Percentiles rank a stretch among this genome's conserved stretches.
phyloP scores from a whole-genome alignment of 2,888 invertebrate genomes.

The Amiota communis region DNA sequence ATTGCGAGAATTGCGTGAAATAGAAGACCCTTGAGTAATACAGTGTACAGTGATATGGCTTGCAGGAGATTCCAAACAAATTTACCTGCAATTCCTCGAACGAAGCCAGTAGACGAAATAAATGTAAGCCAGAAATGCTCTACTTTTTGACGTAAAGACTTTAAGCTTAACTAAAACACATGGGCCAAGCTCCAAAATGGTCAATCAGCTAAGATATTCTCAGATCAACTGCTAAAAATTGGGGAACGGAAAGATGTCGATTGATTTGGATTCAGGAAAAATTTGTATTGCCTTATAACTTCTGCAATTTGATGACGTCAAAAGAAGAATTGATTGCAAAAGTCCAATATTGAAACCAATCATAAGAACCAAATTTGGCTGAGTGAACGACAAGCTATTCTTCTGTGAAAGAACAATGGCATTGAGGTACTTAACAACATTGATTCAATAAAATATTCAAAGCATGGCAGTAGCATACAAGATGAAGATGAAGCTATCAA shows the following conservation, averaged over 20 bases:
- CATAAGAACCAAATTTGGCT: slow-evolving; percentile 17
- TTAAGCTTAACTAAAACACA: slow-evolving; percentile 15
- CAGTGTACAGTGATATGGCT: too few species aligned
- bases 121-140: slow-evolving; percentile 32
- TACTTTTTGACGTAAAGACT: slow-evolving; percentile 27
- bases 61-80: slow-evolving; percentile 7
- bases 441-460: too few species aligned
- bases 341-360: too few species aligned
- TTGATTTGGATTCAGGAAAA: slow-evolving; percentile 28
- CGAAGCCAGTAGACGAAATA: slow-evolving; percentile 31
- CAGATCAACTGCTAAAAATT: slow-evolving; percentile 7
- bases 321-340: too few species aligned
- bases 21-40: too few species aligned
- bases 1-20: background rate
- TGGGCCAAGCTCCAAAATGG: slow-evolving; percentile 4
- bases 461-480: too few species aligned
- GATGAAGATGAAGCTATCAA: too few species aligned
- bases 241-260: slow-evolving; percentile 21
- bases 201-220: slow-evolving; percentile 30
- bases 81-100: slow-evolving; percentile 16
- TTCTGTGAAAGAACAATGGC: too few species aligned
- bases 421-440: too few species aligned
- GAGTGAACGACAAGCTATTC: slow-evolving; percentile 15
- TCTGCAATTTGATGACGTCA: slow-evolving; percentile 15
- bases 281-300: background rate